A percentile compares a stretch with the other conserved stretches of the same genome.
Conservation (phyloP, 2,113 vertebrate species). For the Tretioscincus oriximinensis region DNA sequence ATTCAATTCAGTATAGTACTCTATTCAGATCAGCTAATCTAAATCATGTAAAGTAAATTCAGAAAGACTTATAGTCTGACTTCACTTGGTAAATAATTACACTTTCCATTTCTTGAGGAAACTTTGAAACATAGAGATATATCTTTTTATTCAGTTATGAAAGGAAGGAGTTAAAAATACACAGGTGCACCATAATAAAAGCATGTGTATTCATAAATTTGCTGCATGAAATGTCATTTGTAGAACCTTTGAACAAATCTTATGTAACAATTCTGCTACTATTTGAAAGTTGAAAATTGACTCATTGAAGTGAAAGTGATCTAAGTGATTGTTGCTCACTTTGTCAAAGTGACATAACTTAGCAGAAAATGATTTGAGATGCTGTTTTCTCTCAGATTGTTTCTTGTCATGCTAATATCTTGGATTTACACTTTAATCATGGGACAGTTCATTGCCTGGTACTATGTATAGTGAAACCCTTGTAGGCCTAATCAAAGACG, state of each 20-base stretch:
- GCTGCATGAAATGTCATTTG: background rate
- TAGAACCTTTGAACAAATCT: conserved; percentile 5
- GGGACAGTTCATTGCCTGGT: background rate
- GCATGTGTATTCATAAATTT: conserved; percentile 21
- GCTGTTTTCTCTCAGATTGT: conserved; percentile 2
- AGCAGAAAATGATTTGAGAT: background rate
- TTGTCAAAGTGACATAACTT: background rate
- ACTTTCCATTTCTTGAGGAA: conserved; percentile 29
- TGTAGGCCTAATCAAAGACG: conserved; percentile 2
- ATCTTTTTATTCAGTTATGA: conserved; percentile 7
- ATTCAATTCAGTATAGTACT: no score
- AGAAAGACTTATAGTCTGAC: conserved; percentile 20
- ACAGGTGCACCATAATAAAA: conserved; percentile 28
- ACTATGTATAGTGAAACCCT: background rate
- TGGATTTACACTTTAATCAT: background rate
- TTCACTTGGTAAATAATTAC: conserved; percentile 29
- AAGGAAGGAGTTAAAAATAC: conserved; percentile 35
- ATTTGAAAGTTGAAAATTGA: background rate
- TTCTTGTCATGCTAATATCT: conserved; percentile 11
- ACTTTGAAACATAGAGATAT: conserved; percentile 11
- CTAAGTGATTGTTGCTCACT: background rate
- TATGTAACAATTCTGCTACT: background rate
- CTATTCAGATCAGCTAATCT: no score
- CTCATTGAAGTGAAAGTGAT: background rate
- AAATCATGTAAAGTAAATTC: no score